Evolutionary conservation across 2,888 invertebrate genomes (phyloP).

Genomic region (Ophioninae sp.): DNA sequence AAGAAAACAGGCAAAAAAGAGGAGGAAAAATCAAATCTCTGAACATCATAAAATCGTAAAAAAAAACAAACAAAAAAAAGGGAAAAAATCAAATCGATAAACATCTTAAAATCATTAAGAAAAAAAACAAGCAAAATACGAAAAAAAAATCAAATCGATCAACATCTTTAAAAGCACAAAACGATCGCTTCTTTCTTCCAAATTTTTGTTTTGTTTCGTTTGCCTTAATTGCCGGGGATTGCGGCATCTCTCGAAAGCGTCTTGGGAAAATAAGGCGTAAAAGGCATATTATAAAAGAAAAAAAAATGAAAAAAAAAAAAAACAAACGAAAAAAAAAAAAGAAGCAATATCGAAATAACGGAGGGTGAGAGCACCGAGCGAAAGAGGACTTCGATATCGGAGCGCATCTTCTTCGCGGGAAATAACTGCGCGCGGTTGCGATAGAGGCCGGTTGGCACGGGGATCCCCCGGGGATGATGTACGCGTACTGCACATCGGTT

Average conservation of each 20-base stretch:
- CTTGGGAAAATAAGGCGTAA: neutral
- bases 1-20: neutral
- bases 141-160: neutral
- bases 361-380: neutral
- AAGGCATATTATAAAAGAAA: neutral
- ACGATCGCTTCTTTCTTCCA: neutral
- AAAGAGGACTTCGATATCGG: slow-evolving; percentile 49
- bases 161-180: neutral
- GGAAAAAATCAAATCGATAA: neutral
- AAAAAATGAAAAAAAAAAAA: neutral
- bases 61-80: neutral
- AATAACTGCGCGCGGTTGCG: slow-evolving; percentile 41
- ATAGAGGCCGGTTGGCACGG: slow-evolving; percentile 1
- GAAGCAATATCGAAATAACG: too few relatives aligned
- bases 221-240: slow-evolving; percentile 29
- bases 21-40: too few relatives aligned
- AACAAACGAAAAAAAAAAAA: neutral
- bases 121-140: neutral
- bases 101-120: neutral
- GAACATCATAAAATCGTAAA: too few relatives aligned
- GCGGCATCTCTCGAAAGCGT: slow-evolving; percentile 19
- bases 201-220: neutral
- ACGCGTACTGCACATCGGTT: slow-evolving; percentile 45
- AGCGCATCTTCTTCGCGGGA: slow-evolving; percentile 54
- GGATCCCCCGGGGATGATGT: slow-evolving; percentile 59